Percentiles rank a stretch among this genome's conserved stretches.
Evolutionary conservation across 2,797 vertebrate genomes (phyloP).

Genomic region (Coranthus polyacanthus): DNA sequence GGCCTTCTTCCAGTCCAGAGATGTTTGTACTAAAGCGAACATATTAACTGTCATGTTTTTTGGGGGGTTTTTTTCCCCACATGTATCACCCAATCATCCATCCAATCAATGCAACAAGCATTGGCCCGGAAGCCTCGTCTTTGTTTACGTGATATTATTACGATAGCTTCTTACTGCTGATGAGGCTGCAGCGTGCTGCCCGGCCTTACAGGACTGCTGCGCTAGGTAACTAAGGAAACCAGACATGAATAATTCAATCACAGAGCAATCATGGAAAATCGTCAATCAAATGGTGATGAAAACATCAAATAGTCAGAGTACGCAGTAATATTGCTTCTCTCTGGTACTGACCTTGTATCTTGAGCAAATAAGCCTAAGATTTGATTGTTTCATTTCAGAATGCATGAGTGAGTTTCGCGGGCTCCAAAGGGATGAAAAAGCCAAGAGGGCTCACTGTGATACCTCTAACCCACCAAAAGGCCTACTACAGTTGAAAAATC

Average conservation of each 20-base stretch:
- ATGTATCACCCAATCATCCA: too few species aligned
- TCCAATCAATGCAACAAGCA: too few species aligned
- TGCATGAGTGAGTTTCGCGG: conserved; percentile 1
- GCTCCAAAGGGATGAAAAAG: conserved; percentile 1
- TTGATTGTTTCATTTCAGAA: conserved; percentile 1
- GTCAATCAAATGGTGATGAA: conserved; percentile 4
- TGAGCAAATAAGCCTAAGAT: not conserved
- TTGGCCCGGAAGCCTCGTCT: not conserved
- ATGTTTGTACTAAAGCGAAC: too few species aligned
- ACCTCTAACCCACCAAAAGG: conserved; percentile 28
- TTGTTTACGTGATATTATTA: not conserved
- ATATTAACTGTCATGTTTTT: too few species aligned
- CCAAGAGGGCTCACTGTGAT: conserved; percentile 7
- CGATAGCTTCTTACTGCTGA: too few species aligned
- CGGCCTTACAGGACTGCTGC: not conserved
- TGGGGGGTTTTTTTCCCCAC: too few species aligned
- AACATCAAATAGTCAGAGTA: conserved; percentile 5
- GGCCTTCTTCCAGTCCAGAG: too few species aligned
- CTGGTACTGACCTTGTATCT: not conserved
- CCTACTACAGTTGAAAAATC: conserved; percentile 29
- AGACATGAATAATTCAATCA: conserved; percentile 10
- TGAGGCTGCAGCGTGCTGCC: not conserved
- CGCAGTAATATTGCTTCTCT: not conserved
- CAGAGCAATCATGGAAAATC: conserved; percentile 9
- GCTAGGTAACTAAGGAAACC: not conserved